Evolutionary conservation across 2,888 invertebrate genomes (phyloP).

Genomic region (Mechanitis mazaeus): DNA sequence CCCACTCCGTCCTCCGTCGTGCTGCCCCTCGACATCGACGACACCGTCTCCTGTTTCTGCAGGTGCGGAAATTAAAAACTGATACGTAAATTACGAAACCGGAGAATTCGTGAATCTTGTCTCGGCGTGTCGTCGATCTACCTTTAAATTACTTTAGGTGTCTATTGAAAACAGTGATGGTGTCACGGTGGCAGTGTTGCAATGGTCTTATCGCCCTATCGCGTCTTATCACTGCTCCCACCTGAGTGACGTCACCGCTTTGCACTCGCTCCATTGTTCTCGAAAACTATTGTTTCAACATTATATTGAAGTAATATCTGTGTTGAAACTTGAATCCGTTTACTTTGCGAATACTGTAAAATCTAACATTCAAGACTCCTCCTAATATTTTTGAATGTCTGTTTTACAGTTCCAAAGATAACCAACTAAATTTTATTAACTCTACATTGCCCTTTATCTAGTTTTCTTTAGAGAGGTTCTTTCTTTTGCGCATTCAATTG

Average conservation of each 20-base stretch:
- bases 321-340: slow-evolving; percentile 4
- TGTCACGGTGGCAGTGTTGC: slow-evolving; percentile 4
- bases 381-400: neutral
- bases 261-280: slow-evolving; percentile 15
- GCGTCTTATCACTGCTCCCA: slow-evolving; percentile 46
- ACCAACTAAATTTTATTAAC: neutral
- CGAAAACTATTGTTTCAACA: slow-evolving; percentile 15
- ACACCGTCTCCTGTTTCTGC: slow-evolving; percentile 88
- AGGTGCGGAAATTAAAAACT: slow-evolving; percentile 70
- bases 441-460: too few relatives aligned
- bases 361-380: too few relatives aligned
- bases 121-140: neutral
- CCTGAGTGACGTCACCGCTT: slow-evolving; percentile 54
- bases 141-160: neutral
- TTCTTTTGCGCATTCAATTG: too few relatives aligned
- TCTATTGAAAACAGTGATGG: neutral
- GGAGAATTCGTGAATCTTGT: neutral
- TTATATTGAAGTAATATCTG: slow-evolving; percentile 8
- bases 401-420: slow-evolving; percentile 1
- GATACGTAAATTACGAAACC: neutral
- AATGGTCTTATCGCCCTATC: slow-evolving; percentile 39
- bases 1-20: slow-evolving; percentile 39
- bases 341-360: neutral
- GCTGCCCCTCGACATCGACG: slow-evolving; percentile 79
- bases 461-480: too few relatives aligned